Evolutionary conservation across 2,113 vertebrate species (phyloP).

Genomic region (Phalacrocorax pelagicus): DNA sequence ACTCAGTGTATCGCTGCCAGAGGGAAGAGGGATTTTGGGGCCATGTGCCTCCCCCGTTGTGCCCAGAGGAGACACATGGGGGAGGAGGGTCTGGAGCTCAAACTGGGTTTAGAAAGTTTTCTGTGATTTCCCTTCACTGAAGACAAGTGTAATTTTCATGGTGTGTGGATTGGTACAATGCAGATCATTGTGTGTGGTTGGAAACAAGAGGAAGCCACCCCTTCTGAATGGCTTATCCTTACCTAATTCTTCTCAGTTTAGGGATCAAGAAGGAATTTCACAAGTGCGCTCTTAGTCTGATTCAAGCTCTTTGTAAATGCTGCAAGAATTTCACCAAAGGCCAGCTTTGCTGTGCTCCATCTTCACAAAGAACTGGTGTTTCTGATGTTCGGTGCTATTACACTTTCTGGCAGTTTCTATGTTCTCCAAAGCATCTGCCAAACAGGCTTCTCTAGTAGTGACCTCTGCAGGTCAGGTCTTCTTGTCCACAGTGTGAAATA

Average conservation of each 20-base stretch:
- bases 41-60: accelerated
- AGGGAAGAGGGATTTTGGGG: neutral
- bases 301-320: neutral
- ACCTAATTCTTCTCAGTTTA: neutral
- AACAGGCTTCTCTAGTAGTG: neutral
- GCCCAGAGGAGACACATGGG: accelerated
- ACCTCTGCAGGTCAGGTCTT: neutral
- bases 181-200: neutral
- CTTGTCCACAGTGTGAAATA: neutral
- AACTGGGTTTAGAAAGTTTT: neutral
- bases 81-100: neutral
- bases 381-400: neutral
- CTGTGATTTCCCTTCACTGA: neutral
- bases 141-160: neutral
- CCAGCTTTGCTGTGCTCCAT: neutral
- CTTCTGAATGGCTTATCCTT: neutral
- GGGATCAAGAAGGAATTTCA: neutral
- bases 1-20: accelerated
- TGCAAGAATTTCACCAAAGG: neutral
- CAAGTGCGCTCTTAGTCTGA: neutral
- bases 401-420: neutral
- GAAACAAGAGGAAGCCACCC: neutral
- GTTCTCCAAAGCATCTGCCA: neutral
- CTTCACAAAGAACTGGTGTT: neutral
- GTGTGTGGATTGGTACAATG: accelerated